These are phyloP conservation scores for Odontomyia ornata DNA, from an alignment of 2,888 invertebrate species.

Conservation along the genomic window DNA sequence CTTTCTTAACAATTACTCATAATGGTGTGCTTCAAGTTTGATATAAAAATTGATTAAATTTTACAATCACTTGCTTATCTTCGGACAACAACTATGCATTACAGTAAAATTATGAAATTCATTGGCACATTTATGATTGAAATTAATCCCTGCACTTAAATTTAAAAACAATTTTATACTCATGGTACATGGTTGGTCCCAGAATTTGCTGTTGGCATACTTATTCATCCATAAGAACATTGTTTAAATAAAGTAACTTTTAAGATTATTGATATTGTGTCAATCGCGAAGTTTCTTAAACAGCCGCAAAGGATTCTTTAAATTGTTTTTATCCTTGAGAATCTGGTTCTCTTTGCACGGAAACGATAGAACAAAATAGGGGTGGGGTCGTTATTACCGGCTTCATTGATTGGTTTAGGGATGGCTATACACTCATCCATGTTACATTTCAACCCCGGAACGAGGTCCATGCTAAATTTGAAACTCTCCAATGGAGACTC, in stretches of 20 bases:
- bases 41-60: no score
- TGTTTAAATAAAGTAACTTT: slow-evolving; percentile 60
- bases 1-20: no score
- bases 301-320: not conserved
- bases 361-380: not conserved
- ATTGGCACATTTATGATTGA: no score
- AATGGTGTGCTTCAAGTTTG: no score
- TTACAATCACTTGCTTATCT: no score
- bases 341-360: not conserved
- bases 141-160: no score
- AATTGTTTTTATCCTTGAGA: slow-evolving; percentile 6
- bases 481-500: not conserved
- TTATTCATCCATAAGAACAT: slow-evolving; percentile 55
- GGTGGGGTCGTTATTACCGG: not conserved
- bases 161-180: not conserved
- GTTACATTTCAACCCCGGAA: not conserved
- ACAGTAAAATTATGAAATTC: no score
- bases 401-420: not conserved
- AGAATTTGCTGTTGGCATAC: not conserved
- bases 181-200: not conserved
- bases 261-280: slow-evolving; percentile 51
- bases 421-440: not conserved
- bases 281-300: slow-evolving; percentile 38
- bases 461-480: slow-evolving; percentile 9
- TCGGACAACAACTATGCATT: no score